phyloP scores from a whole-genome alignment of 1,140 invertebrate genomes.

The Euwallacea fornicatus region DNA sequence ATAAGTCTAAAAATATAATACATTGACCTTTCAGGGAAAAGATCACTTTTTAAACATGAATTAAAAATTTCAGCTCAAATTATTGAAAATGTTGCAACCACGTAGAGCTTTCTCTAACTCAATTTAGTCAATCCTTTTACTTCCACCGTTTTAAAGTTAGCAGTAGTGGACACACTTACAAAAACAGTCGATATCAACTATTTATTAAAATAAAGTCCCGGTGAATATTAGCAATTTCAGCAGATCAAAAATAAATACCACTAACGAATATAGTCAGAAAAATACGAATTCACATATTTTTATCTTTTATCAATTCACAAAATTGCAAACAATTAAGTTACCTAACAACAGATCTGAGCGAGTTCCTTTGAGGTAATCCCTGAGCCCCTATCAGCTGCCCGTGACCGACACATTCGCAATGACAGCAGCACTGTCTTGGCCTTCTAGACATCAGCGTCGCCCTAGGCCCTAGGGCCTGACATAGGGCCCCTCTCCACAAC shows the following conservation, averaged over 20 bases:
- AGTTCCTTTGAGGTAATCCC: constrained; percentile 51
- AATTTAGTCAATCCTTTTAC: too few species aligned
- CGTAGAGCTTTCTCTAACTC: too few species aligned
- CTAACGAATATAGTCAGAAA: too few species aligned
- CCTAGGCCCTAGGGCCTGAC: constrained; percentile 52
- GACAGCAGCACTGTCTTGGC: constrained; percentile 53
- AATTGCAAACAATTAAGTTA: constrained; percentile 39
- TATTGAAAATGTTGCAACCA: too few species aligned
- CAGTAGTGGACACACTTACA: background rate
- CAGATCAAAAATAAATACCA: too few species aligned
- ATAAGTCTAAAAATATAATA: too few species aligned
- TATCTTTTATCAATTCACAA: background rate
- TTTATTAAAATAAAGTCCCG: background rate
- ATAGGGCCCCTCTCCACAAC: constrained; percentile 64
- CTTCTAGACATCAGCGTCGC: constrained; percentile 45
- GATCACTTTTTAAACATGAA: too few species aligned
- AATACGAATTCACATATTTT: background rate
- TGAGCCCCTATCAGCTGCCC: background rate
- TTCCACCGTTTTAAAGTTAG: background rate
- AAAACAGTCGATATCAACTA: background rate
- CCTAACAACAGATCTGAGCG: constrained; percentile 61
- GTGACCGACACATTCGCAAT: constrained; percentile 54
- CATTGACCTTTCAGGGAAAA: too few species aligned
- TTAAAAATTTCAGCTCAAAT: too few species aligned
- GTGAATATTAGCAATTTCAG: too few species aligned